Conservation (phyloP, 2,113 vertebrate species). For the Lethenteron camtschaticum region DNA sequence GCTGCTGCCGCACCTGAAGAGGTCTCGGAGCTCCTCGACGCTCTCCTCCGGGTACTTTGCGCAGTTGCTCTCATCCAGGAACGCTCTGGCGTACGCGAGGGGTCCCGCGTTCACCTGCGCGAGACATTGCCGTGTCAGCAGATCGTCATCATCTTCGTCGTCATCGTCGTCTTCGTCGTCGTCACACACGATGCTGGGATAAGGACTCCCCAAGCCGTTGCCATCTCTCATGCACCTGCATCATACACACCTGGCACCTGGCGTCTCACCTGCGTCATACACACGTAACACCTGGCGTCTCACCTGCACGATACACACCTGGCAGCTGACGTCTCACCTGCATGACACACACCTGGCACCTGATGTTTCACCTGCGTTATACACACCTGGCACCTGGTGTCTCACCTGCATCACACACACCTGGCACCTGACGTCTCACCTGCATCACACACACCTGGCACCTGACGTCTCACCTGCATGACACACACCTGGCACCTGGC, state of each 20-base stretch:
- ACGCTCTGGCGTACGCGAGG: conserved; percentile 81
- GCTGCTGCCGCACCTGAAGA: conserved; percentile 50
- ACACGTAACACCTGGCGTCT: too few relatives aligned
- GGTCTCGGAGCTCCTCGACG: conserved; percentile 71
- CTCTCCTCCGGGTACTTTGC: conserved; percentile 51
- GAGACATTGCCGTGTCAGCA: conserved; percentile 6
- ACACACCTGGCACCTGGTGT: too few relatives aligned
- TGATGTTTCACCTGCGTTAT: too few relatives aligned
- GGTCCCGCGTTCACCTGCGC: conserved; percentile 79
- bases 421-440: too few relatives aligned
- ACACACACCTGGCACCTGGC: too few relatives aligned
- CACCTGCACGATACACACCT: too few relatives aligned
- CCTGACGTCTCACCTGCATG: too few relatives aligned
- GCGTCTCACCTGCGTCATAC: too few relatives aligned
- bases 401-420: conserved; percentile 20
- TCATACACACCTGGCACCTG: too few relatives aligned
- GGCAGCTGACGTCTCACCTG: too few relatives aligned
- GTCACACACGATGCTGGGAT: neutral
- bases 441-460: too few relatives aligned
- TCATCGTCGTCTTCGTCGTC: neutral
- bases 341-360: too few relatives aligned
- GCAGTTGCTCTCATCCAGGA: conserved; percentile 54
- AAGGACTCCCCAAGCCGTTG: neutral
- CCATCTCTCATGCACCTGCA: neutral
- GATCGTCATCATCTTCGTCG: neutral